Conservation (phyloP, 92 coral and sea anemone genomes). For the Palythoa grandis region DNA sequence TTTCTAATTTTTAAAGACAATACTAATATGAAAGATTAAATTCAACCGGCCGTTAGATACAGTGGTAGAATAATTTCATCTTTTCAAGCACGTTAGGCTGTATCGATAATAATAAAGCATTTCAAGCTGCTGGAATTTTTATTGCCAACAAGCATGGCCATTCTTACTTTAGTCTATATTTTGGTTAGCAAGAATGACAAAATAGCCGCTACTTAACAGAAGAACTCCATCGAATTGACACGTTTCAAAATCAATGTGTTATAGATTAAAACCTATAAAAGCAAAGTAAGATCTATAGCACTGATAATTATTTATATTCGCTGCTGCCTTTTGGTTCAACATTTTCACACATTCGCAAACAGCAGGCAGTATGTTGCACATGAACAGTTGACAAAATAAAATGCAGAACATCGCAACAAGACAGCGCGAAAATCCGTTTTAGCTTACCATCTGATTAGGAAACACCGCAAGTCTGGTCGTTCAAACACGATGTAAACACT, state of each 20-base stretch:
- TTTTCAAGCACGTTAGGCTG: not conserved
- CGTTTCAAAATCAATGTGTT: not conserved
- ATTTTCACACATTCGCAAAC: not conserved
- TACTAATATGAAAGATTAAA: not conserved
- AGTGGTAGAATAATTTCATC: not conserved
- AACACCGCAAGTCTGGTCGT: slow-evolving; percentile 5
- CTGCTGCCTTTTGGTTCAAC: not conserved
- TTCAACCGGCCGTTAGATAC: not conserved
- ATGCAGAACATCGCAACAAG: not conserved
- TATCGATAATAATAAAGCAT: not conserved
- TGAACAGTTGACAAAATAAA: not conserved
- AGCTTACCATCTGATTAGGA: slow-evolving; percentile 31
- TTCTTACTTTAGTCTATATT: no score
- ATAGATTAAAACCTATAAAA: slow-evolving; percentile 5
- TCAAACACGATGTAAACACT: slow-evolving; percentile 28
- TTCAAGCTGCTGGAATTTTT: not conserved
- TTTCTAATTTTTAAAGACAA: not conserved
- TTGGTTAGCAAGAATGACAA: slow-evolving; percentile 2
- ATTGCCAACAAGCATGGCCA: not conserved
- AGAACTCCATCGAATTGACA: not conserved
- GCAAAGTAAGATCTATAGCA: not conserved
- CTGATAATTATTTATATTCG: slow-evolving; percentile 5
- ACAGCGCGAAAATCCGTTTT: not conserved
- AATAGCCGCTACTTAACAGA: not conserved
- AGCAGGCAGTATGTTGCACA: not conserved